Conservation (phyloP, 2,888 invertebrate genomes). For the Eristalinus sepulchralis region DNA sequence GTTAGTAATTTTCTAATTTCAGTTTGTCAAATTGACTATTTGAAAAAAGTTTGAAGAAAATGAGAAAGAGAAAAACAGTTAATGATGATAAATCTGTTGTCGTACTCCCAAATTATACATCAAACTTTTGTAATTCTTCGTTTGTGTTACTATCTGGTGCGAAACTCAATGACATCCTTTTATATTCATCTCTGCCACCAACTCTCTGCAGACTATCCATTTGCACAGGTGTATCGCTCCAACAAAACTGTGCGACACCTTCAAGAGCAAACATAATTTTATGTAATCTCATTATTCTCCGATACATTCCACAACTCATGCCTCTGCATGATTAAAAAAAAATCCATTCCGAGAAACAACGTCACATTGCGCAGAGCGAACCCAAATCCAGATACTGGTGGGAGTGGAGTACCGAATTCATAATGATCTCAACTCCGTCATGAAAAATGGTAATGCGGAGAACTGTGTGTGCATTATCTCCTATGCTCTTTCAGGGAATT, state of each 20-base stretch:
- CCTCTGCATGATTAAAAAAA: slow-evolving; percentile 6
- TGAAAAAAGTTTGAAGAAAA: no score
- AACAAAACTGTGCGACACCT: background rate
- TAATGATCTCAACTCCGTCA: background rate
- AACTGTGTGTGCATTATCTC: background rate
- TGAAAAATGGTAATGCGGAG: slow-evolving; percentile 6
- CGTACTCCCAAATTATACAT: no score
- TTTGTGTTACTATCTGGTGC: no score
- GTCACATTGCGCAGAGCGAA: slow-evolving; percentile 29
- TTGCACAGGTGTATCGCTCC: background rate
- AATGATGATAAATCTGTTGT: no score
- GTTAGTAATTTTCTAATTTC: no score
- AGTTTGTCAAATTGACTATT: no score
- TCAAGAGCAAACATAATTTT: background rate
- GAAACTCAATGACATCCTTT: no score
- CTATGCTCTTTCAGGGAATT: background rate
- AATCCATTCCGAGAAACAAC: slow-evolving; percentile 9
- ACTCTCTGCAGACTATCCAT: background rate
- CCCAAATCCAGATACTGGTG: background rate
- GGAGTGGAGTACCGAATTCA: background rate
- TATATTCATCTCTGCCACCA: no score
- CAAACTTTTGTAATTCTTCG: no score
- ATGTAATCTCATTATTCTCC: background rate
- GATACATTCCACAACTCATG: slow-evolving; percentile 4
- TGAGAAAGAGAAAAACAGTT: no score